These are phyloP conservation scores for Acanthosepion esculentum DNA, from an alignment of 2,888 invertebrate species.

Conservation along the genomic window DNA sequence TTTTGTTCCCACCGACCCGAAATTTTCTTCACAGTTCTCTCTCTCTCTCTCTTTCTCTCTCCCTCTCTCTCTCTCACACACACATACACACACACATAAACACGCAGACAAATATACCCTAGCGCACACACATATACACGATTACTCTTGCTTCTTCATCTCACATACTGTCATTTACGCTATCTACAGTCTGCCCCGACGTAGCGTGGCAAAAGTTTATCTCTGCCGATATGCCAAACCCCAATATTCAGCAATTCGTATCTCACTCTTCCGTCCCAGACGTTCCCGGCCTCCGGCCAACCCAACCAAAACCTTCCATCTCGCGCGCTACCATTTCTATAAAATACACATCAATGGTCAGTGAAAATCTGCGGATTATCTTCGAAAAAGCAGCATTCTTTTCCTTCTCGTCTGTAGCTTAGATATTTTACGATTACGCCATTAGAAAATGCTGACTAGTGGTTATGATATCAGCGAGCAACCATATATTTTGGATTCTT, in stretches of 20 bases:
- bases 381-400: background rate
- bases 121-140: background rate
- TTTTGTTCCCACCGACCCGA: background rate
- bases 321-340: background rate
- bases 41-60: background rate
- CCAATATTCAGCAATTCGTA: background rate
- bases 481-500: too few relatives aligned
- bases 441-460: background rate
- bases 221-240: background rate
- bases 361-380: background rate
- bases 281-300: background rate
- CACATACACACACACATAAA: background rate
- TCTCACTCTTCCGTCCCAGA: background rate
- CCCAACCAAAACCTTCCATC: background rate
- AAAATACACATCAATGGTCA: background rate
- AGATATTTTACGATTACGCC: background rate
- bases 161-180: background rate
- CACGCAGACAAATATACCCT: background rate
- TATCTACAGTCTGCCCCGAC: background rate
- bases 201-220: background rate
- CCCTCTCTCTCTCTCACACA: background rate
- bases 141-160: background rate
- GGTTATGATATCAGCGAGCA: background rate
- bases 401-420: background rate
- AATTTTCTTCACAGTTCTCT: background rate